Conservation (phyloP, 2,113 vertebrate genomes). For the Muntiacus reevesi region DNA sequence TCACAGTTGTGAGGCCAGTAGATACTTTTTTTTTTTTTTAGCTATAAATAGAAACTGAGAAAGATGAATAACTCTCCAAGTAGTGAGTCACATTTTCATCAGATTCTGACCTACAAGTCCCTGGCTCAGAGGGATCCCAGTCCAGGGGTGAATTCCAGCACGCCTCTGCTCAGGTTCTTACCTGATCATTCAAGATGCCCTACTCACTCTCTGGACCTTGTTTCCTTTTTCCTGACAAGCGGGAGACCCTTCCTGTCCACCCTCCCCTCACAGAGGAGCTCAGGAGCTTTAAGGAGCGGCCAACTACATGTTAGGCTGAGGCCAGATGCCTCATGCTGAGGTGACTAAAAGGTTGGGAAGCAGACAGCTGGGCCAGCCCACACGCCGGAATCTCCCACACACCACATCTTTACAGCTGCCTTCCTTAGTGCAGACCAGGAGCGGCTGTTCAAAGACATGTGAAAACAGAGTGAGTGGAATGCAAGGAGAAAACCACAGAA, state of each 20-base stretch:
- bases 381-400: background rate
- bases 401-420: background rate
- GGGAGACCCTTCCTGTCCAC: background rate
- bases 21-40: background rate
- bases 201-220: background rate
- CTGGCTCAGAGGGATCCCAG: background rate
- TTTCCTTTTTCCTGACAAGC: background rate
- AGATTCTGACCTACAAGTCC: background rate
- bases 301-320: background rate
- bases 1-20: slow-evolving; percentile 31
- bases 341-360: slow-evolving; percentile 26
- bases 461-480: background rate
- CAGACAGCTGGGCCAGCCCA: slow-evolving; percentile 42
- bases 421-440: background rate
- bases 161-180: background rate
- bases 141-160: background rate
- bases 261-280: background rate
- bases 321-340: slow-evolving; percentile 5
- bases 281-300: background rate
- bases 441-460: background rate
- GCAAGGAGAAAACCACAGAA: background rate
- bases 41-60: slow-evolving; percentile 31
- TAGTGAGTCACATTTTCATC: slow-evolving; percentile 6
- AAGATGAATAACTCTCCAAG: slow-evolving; percentile 23
- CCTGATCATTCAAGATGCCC: background rate